These are phyloP conservation scores for Chrysogorgia sp. DNA, from an alignment of 92 coral and sea anemone species.

Conservation along the genomic window DNA sequence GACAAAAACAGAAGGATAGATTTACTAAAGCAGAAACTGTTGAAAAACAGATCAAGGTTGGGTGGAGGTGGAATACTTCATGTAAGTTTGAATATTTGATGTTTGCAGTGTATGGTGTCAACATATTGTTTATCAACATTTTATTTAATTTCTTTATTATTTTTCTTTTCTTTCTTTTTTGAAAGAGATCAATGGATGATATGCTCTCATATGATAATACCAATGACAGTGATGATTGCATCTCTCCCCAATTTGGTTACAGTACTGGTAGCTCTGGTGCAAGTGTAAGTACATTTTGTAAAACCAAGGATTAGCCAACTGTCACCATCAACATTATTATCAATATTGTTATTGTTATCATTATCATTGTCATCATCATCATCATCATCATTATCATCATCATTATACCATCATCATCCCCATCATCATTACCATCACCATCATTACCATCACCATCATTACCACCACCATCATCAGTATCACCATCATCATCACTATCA, in stretches of 20 bases:
- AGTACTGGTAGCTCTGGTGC: slow-evolving; percentile 37
- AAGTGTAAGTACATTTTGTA: slow-evolving; percentile 11
- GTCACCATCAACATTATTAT: too few species aligned
- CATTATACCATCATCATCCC: too few species aligned
- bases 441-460: too few species aligned
- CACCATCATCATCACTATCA: too few species aligned
- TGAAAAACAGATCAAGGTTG: not conserved
- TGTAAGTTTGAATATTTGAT: slow-evolving; percentile 29
- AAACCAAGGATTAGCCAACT: not conserved
- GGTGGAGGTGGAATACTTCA: slow-evolving; percentile 18
- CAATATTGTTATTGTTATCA: too few species aligned
- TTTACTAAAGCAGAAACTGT: slow-evolving; percentile 72
- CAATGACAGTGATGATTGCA: slow-evolving; percentile 8
- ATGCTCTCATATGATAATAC: slow-evolving; percentile 28
- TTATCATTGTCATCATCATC: too few species aligned
- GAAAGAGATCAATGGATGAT: slow-evolving; percentile 46
- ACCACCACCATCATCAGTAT: too few species aligned
- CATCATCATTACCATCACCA: too few species aligned
- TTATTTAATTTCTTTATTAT: not conserved
- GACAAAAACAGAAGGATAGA: slow-evolving; percentile 97
- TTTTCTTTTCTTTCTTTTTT: slow-evolving; percentile 2
- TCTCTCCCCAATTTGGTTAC: slow-evolving; percentile 29
- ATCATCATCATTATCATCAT: too few species aligned
- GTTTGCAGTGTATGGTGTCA: too few species aligned
- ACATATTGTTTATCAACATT: not conserved